Base-by-base conservation (phyloP, 2,113 vertebrate species). In the Hippocampus zosterae region DNA sequence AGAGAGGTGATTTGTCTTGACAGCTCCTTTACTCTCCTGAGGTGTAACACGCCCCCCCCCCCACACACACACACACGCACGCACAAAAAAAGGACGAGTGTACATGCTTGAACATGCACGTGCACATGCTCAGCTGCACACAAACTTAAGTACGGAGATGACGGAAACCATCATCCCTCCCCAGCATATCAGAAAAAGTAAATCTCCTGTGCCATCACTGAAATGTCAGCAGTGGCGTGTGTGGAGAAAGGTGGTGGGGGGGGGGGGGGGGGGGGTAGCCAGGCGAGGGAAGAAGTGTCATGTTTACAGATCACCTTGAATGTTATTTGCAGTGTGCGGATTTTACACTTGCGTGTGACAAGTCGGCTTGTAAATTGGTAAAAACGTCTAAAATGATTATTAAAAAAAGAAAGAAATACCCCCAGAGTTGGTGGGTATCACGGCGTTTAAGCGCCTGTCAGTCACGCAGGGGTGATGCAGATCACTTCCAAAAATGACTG, bases 1-100 rank as follows among this genome's bases (percentile, higher is more conserved):
- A 70, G 71, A 87, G 84, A 81, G 89, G 84, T 87, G 87, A 88
- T 87, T 83, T 83, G 84, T 84, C 87, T 82, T 87, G 87, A 88
- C 89, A 88, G 80, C 84, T 87, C 75, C 85, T 88, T 88, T 85
- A 87, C 84, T 85, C 84, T 87, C 83, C 80, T 10, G 75, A 85
- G 82, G 81, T 86, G 81, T 84, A 83, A 77, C 76, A 82, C 37
- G 81, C 76, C n/a, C 63, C 44, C 69, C 69, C 70, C 44, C 69
- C 67, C 55, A 55, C 68, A 68, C 44, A 70, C 37, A 57, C 69
- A 69, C 56, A 74, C 37, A 63, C 2, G 23, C 62, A 62, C 18
- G 60, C 19, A 16, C 52, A 55, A 50, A 59, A 33, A 59, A 73
- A 57, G 56, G 40, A 79, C 57, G 4, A 68, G 74, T 74, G 78